Base-by-base conservation (phyloP, 2,113 vertebrate species). In the Lepus americanus region DNA sequence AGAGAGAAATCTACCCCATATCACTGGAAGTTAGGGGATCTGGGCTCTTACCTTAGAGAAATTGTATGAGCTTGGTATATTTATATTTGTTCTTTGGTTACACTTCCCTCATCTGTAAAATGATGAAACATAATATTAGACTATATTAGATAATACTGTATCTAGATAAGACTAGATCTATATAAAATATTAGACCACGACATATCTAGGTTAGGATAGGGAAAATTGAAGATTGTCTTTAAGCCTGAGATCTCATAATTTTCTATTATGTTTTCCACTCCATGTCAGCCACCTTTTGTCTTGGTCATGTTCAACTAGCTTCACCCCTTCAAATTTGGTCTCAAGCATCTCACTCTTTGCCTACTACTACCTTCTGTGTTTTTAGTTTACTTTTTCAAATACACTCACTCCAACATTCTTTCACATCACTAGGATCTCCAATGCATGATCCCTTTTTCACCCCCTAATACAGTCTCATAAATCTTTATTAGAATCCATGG, bases 331-430 rank as follows among this genome's bases (percentile, higher is more conserved):
- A 79, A 93, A 76, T 20, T 90, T 63, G 31, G 59, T 78, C 55
- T 90, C 20, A 87, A 77, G 29, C 22, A 69, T 61, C 20, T 91
- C 25, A n/a, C 25, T 91, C 16, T 85, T 88, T 90, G 31, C 55
- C 27, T 69, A 61, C 39, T 69, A 61, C 39, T 72, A 67, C 29
- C 9, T 59, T 39, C 36, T 81, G 36, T 84, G 6, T 36, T 96
- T 84, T 94, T 61, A 76, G 33, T 23, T 90, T 76, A 69, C 16
- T 95, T 94, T 74, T 89, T 92, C 74, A 89, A 91, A 70, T 94
- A 55, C 7, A 39, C 2, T 6, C 17, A 66, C 25, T 92, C 61
- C 39, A 84, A 77, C 11, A 85, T 29, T 63, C 55, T 67, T 61
- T 80, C 7, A 88, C 61, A 19, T 0, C 23, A 69, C 23, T 10